Conservation (phyloP, 1,140 invertebrate species). For the Alviniconcha marisindica region DNA sequence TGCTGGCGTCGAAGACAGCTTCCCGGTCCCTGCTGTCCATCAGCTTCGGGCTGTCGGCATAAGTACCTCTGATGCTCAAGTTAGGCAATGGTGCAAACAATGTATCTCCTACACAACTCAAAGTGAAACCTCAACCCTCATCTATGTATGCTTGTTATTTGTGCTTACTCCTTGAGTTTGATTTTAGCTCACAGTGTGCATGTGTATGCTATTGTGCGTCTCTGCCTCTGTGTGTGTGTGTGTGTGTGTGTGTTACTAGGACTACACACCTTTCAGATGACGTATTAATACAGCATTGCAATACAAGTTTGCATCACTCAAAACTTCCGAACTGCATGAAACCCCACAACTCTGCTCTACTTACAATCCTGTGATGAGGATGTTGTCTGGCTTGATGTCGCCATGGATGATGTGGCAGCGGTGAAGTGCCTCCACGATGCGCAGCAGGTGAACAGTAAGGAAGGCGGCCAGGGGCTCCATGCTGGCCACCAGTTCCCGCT, state of each 20-base stretch:
- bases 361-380: slow-evolving; percentile 64
- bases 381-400: slow-evolving; percentile 75
- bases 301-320: no score
- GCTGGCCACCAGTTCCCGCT: slow-evolving; percentile 71
- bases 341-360: slow-evolving; percentile 13
- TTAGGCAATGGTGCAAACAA: neutral
- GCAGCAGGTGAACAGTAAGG: slow-evolving; percentile 70
- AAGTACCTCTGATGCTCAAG: neutral
- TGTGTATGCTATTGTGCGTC: neutral
- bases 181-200: no score
- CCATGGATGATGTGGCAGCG: slow-evolving; percentile 74
- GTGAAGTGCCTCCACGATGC: slow-evolving; percentile 71
- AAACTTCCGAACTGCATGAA: no score
- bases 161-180: no score
- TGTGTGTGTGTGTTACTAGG: no score
- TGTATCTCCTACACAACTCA: no score
- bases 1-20: slow-evolving; percentile 57
- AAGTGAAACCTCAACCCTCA: no score
- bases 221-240: neutral
- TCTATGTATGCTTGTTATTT: no score
- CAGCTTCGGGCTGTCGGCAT: slow-evolving; percentile 42
- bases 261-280: no score
- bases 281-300: no score
- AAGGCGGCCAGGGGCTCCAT: slow-evolving; percentile 84
- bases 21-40: slow-evolving; percentile 45